Percentiles rank a stretch among this genome's conserved stretches.
These are phyloP conservation scores for Proisotoma minuta DNA, from an alignment of 2,888 invertebrate genomes.

Conservation along the genomic window DNA sequence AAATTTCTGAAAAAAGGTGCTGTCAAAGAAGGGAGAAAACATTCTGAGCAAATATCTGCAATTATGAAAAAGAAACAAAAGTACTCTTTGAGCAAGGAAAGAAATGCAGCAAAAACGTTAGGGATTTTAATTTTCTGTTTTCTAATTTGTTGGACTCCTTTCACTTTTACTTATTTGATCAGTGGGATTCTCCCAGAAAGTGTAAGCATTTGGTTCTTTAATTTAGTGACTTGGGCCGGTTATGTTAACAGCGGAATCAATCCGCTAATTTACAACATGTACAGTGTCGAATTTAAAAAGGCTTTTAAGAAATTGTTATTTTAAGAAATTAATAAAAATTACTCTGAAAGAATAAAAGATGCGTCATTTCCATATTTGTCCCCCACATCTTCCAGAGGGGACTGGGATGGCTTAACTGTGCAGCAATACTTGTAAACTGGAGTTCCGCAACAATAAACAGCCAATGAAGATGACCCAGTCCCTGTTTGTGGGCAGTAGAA, in stretches of 20 bases:
- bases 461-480: constrained; percentile 47
- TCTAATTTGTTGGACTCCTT: constrained; percentile 43
- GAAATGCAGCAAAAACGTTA: constrained; percentile 42
- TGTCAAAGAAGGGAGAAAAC: constrained; percentile 20
- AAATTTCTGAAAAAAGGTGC: neutral
- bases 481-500: constrained; percentile 52
- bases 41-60: constrained; percentile 32
- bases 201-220: constrained; percentile 56
- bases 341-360: constrained; percentile 8
- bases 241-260: constrained; percentile 87
- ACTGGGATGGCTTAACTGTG: neutral
- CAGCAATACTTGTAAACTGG: constrained; percentile 48
- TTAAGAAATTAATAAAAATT: constrained; percentile 1
- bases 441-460: constrained; percentile 52
- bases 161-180: constrained; percentile 28
- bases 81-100: constrained; percentile 39
- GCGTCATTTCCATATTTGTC: neutral
- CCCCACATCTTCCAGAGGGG: neutral
- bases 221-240: constrained; percentile 91
- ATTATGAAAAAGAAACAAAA: constrained; percentile 38
- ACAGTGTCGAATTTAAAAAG: constrained; percentile 82
- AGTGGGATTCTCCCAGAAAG: constrained; percentile 20
- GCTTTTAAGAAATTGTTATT: constrained; percentile 11
- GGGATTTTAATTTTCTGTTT: constrained; percentile 43
- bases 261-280: constrained; percentile 91